Percentiles rank a stretch among this genome's conserved stretches.
These are phyloP conservation scores for Dipodomys ordii DNA, from an alignment of 2,113 vertebrate species.

Conservation along the genomic window DNA sequence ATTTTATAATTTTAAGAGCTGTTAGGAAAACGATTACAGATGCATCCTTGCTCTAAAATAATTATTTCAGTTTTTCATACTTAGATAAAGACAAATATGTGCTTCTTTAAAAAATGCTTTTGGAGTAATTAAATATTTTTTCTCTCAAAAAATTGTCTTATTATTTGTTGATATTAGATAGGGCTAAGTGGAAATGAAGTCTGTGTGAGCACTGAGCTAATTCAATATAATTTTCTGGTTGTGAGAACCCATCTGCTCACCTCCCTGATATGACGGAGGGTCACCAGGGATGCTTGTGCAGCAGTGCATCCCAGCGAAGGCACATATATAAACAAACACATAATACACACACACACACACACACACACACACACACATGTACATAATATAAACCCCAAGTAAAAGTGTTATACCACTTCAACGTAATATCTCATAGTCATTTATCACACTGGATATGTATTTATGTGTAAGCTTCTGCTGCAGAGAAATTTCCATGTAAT, in stretches of 20 bases:
- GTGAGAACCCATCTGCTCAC: not conserved
- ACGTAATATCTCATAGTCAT: not conserved
- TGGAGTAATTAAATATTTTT: not conserved
- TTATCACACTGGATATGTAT: not conserved
- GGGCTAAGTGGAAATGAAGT: not conserved
- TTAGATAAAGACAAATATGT: not conserved
- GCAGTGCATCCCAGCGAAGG: not conserved
- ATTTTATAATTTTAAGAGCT: not conserved
- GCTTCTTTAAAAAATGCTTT: not conserved
- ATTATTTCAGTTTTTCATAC: not conserved
- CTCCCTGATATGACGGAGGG: rapidly evolving
- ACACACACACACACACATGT: no score
- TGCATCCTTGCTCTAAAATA: not conserved
- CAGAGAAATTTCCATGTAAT: not conserved
- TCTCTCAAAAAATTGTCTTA: not conserved
- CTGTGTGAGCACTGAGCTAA: not conserved
- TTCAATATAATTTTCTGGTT: not conserved
- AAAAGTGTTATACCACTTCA: not conserved
- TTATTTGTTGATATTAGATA: no score
- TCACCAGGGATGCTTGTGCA: not conserved
- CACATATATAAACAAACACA: no score
- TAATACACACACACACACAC: no score
- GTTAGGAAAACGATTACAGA: not conserved
- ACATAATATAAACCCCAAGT: not conserved
- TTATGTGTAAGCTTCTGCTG: not conserved